Evolutionary conservation across 2,888 invertebrate species (phyloP).

Genomic region (Eurytoma californica): DNA sequence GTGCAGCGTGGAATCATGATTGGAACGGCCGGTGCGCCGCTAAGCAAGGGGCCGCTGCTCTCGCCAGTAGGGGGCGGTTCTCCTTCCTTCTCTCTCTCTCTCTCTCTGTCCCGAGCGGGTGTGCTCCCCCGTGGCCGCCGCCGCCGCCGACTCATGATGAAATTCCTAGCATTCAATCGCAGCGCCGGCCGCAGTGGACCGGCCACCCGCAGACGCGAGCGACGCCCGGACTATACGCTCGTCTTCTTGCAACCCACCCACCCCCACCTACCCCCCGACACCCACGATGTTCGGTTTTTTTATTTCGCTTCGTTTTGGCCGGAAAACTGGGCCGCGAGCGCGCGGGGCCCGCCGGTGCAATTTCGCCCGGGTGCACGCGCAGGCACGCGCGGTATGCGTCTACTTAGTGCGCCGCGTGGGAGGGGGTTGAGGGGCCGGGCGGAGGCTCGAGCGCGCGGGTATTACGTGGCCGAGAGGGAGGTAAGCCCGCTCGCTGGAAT

Average conservation of each 20-base stretch:
- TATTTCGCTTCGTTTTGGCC: too few species aligned
- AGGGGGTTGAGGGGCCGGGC: not conserved
- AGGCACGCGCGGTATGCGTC: constrained; percentile 61
- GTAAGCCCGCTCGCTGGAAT: constrained; percentile 63
- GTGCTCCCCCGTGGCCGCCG: too few species aligned
- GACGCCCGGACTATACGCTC: not conserved
- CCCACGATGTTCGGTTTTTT: too few species aligned
- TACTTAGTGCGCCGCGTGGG: constrained; percentile 59
- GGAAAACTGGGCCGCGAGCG: too few species aligned
- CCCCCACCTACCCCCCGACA: not conserved
- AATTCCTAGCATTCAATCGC: constrained; percentile 75
- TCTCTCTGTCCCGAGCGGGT: constrained; percentile 53
- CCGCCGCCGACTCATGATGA: constrained; percentile 73
- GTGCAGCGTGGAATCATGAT: constrained; percentile 74
- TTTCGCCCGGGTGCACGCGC: constrained; percentile 22
- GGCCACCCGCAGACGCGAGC: constrained; percentile 58
- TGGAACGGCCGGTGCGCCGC: constrained; percentile 72
- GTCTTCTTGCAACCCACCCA: not conserved
- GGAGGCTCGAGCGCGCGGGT: constrained; percentile 9
- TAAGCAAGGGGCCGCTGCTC: constrained; percentile 72
- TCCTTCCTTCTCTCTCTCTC: constrained; percentile 61
- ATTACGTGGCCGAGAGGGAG: constrained; percentile 18
- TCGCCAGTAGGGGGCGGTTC: constrained; percentile 69
- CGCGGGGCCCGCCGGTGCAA: constrained; percentile 7
- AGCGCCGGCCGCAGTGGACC: constrained; percentile 70